Percentiles rank a stretch among this genome's conserved stretches.
Evolutionary conservation across 2,888 invertebrate genomes (phyloP).

Genomic region (Podabrus alpinus): DNA sequence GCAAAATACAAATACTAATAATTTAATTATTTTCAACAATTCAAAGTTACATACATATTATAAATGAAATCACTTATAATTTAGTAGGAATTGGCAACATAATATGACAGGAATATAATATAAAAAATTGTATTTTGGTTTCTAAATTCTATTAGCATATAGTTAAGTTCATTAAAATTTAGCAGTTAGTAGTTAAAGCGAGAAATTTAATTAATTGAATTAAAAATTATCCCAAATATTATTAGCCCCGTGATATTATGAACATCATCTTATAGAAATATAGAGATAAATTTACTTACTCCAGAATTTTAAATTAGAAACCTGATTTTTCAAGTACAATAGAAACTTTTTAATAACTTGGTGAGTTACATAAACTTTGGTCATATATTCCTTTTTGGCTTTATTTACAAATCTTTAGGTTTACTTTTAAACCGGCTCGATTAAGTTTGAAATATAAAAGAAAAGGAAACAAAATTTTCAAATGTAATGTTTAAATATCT

Average conservation of each 20-base stretch:
- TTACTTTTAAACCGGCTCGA: background rate
- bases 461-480: background rate
- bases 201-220: background rate
- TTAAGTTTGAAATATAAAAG: background rate
- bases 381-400: background rate
- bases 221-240: background rate
- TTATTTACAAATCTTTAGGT: no score
- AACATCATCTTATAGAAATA: background rate
- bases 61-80: no score
- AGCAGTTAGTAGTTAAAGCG: background rate
- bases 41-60: no score
- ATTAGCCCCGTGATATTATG: background rate
- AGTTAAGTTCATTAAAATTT: background rate
- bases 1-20: no score
- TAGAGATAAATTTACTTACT: background rate
- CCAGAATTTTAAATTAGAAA: background rate
- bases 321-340: background rate
- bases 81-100: no score
- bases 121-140: background rate
- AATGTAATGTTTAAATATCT: background rate
- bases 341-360: background rate
- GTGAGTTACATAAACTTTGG: no score
- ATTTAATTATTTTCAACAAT: no score
- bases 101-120: background rate
- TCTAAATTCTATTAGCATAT: background rate